phyloP scores from a whole-genome alignment of 2,113 vertebrate species.

The Gallinago undulata region DNA sequence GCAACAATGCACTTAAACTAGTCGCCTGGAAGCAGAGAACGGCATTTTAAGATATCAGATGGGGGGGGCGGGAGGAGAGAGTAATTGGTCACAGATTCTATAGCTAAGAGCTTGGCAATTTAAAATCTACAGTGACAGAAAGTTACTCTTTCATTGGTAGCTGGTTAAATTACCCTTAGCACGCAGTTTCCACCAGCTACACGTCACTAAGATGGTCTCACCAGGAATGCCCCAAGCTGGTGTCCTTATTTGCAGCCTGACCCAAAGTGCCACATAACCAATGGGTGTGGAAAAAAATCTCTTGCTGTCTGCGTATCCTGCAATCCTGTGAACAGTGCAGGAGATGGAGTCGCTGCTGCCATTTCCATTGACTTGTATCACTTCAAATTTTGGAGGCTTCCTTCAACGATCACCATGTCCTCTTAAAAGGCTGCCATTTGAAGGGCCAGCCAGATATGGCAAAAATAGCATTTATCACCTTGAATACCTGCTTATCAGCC shows the following conservation, averaged over 20 bases:
- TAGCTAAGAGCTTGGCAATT: background rate
- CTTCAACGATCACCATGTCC: background rate
- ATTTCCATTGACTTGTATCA: background rate
- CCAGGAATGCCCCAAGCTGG: background rate
- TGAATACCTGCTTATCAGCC: background rate
- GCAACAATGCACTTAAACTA: background rate
- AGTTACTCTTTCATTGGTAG: background rate
- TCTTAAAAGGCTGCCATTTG: background rate
- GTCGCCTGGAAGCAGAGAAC: background rate
- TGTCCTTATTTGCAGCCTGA: background rate
- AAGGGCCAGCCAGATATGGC: background rate
- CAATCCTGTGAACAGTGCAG: accelerated
- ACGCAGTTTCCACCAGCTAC: background rate
- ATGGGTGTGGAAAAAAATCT: background rate
- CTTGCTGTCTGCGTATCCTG: background rate
- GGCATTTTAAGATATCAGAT: background rate
- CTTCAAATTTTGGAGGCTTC: background rate
- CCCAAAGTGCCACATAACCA: background rate
- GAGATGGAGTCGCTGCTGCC: background rate
- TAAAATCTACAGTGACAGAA: background rate
- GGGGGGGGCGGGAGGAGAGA: background rate
- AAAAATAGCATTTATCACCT: background rate
- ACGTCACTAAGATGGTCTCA: background rate
- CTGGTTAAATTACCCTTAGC: background rate
- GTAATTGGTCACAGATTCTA: constrained; percentile 11